A percentile compares a stretch with the other conserved stretches of the same genome.
Evolutionary conservation across 2,797 vertebrate genomes (phyloP).

Genomic region (Spinus pinus): DNA sequence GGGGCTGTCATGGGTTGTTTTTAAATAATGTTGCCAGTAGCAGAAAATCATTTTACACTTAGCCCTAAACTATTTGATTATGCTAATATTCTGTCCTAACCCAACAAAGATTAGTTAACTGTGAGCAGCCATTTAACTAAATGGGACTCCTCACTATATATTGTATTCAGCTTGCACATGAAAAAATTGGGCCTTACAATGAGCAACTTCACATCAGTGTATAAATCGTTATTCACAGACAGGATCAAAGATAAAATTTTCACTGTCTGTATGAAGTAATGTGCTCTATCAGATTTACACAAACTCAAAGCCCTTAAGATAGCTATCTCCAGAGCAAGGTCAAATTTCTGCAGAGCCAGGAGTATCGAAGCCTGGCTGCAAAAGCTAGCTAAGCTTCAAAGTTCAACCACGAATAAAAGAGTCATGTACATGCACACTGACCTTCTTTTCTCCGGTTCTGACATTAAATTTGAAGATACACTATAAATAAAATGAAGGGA

Average conservation of each 20-base stretch:
- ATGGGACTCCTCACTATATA: neutral
- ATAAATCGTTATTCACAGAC: neutral
- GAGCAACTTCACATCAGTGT: neutral
- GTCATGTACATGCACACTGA: neutral
- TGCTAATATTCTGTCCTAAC: neutral
- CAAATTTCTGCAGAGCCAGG: constrained; percentile 41
- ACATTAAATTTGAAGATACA: neutral
- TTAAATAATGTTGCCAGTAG: neutral
- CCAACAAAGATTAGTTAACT: neutral
- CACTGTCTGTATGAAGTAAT: neutral
- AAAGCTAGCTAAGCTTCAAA: constrained; percentile 22
- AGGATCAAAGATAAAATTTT: neutral
- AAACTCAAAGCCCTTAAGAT: constrained; percentile 1
- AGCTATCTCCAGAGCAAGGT: constrained; percentile 7
- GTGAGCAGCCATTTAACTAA: neutral
- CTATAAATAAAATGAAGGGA: neutral
- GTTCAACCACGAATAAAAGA: neutral
- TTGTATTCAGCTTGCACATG: neutral
- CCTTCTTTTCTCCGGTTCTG: neutral
- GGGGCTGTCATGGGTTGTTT: rapidly evolving
- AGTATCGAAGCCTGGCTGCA: neutral
- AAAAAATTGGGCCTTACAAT: neutral
- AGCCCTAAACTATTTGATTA: neutral
- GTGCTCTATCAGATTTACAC: neutral
- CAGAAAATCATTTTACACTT: neutral